These are phyloP conservation scores for Umimayanthus kanabou DNA, from an alignment of 92 coral and sea anemone genomes.

Conservation along the genomic window DNA sequence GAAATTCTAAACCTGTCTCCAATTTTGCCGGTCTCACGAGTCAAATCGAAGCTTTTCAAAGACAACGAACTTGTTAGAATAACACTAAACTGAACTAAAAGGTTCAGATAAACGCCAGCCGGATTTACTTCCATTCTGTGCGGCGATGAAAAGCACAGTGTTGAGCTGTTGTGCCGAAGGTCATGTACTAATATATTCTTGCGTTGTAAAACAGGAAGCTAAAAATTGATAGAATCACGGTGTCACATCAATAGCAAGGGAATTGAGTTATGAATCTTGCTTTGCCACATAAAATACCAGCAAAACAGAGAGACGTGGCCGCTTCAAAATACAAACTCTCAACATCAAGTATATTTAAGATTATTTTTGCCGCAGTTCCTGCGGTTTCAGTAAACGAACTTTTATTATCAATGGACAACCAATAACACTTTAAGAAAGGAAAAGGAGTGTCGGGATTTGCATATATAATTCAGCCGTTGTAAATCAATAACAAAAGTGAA, in stretches of 20 bases:
- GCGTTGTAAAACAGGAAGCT: neutral
- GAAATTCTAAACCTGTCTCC: neutral
- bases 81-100: neutral
- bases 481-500: conserved; percentile 2
- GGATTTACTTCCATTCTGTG: neutral
- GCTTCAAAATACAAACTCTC: neutral
- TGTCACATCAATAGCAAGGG: neutral
- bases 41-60: neutral
- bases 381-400: neutral
- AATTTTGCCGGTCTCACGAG: neutral
- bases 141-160: neutral
- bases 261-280: too few species aligned
- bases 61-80: neutral
- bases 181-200: neutral
- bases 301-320: neutral
- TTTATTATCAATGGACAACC: neutral
- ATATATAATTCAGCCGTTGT: neutral
- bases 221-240: neutral
- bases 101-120: neutral
- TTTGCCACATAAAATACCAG: neutral
- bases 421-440: conserved; percentile 13
- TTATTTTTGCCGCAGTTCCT: neutral
- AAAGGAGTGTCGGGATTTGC: conserved; percentile 10
- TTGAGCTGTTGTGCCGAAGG: conserved; percentile 10
- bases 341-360: neutral